Evolutionary conservation across 2,888 invertebrate species (phyloP).

Genomic region (Chymomyza amoena): DNA sequence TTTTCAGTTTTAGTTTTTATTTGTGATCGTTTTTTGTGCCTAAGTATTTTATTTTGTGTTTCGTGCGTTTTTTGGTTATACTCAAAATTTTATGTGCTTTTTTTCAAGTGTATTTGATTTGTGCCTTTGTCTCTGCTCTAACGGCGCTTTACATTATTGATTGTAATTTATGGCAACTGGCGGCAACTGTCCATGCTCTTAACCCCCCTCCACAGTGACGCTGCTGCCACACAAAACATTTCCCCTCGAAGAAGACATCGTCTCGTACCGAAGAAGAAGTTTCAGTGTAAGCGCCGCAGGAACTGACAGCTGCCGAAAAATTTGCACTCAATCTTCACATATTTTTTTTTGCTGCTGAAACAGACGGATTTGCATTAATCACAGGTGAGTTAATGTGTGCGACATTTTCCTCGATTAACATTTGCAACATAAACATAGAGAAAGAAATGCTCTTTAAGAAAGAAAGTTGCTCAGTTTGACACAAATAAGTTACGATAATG

Average conservation of each 20-base stretch:
- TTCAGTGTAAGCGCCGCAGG: background rate
- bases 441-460: background rate
- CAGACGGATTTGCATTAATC: conserved; percentile 44
- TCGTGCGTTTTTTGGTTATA: background rate
- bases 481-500: background rate
- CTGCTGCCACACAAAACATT: conserved; percentile 9
- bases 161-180: conserved; percentile 40
- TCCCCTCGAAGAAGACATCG: background rate
- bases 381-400: conserved; percentile 43
- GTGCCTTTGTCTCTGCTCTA: conserved; percentile 31
- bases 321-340: conserved; percentile 7
- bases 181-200: background rate
- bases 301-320: conserved; percentile 1
- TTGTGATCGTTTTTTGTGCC: conserved; percentile 15
- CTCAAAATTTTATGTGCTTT: background rate
- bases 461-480: background rate
- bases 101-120: conserved; percentile 45
- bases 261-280: background rate
- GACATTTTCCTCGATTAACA: conserved; percentile 10
- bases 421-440: background rate
- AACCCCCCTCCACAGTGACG: too few relatives aligned
- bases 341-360: conserved; percentile 10
- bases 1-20: conserved; percentile 17
- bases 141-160: conserved; percentile 48
- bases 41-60: conserved; percentile 7